These are phyloP conservation scores for Elanus axillaris DNA, from an alignment of 2,113 vertebrate species.

Conservation along the genomic window DNA sequence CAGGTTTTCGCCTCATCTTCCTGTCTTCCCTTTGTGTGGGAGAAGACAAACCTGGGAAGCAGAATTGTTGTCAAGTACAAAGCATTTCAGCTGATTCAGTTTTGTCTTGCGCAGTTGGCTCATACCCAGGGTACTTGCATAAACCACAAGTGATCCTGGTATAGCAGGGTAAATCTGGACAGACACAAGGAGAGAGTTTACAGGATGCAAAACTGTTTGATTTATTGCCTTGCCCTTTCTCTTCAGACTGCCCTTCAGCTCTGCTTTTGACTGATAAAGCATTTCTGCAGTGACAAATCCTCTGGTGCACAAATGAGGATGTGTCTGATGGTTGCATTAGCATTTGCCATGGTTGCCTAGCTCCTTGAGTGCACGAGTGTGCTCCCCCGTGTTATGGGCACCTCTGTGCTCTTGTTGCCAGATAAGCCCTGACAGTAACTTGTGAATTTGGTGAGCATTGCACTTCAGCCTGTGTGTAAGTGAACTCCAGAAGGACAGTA, in stretches of 20 bases:
- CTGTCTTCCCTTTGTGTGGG: neutral
- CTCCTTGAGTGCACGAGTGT: rapidly evolving
- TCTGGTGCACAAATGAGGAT: rapidly evolving
- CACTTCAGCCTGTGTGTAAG: neutral
- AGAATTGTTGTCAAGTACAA: neutral
- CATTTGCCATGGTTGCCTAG: neutral
- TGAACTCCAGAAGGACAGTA: neutral
- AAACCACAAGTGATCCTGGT: neutral
- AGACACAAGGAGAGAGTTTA: neutral
- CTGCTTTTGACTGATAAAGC: neutral
- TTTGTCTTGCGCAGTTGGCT: neutral
- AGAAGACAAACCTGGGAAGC: neutral
- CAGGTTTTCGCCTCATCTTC: neutral
- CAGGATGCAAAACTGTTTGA: neutral
- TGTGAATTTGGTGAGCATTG: neutral
- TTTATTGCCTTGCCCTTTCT: neutral
- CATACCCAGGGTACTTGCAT: rapidly evolving
- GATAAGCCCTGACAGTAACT: neutral
- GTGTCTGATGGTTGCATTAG: neutral
- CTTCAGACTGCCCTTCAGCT: neutral
- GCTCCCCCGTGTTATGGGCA: neutral
- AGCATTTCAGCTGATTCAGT: neutral
- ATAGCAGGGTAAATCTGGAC: neutral
- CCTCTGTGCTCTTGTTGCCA: neutral
- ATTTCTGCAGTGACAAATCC: neutral